phyloP scores from a whole-genome alignment of 1,140 invertebrate species.

The Mercenaria mercenaria region DNA sequence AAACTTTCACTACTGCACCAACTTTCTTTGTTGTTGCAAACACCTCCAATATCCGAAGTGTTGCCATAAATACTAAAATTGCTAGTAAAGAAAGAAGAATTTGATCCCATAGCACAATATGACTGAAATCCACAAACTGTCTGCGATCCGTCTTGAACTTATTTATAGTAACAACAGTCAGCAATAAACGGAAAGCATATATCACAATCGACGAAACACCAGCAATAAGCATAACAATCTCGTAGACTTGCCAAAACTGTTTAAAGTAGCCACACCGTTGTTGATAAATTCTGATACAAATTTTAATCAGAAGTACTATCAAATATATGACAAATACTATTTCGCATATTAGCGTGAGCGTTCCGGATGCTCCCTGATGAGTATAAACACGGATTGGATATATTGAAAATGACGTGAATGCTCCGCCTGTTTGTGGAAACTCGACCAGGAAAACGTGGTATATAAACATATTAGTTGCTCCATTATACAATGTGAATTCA shows the following conservation, averaged over 20 bases:
- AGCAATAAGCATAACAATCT: constrained; percentile 39
- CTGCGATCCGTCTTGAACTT: constrained; percentile 53
- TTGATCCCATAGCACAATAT: constrained; percentile 71
- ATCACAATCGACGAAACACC: constrained; percentile 10
- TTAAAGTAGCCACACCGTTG: constrained; percentile 55
- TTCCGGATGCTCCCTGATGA: constrained; percentile 33
- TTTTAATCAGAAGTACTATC: constrained; percentile 35
- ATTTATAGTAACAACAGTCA: constrained; percentile 32
- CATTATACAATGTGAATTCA: constrained; percentile 87
- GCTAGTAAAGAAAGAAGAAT: constrained; percentile 45
- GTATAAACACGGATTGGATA: constrained; percentile 55
- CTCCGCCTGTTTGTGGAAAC: constrained; percentile 85
- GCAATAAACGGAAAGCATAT: constrained; percentile 29
- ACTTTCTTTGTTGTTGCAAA: constrained; percentile 65
- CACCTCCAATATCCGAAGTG: constrained; percentile 65
- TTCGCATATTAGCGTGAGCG: constrained; percentile 54
- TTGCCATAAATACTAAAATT: constrained; percentile 62
- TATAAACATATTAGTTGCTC: constrained; percentile 75
- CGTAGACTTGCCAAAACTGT: constrained; percentile 67
- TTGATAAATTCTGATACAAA: constrained; percentile 35
- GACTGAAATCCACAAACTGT: constrained; percentile 69
- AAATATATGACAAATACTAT: constrained; percentile 54
- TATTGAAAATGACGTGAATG: constrained; percentile 54
- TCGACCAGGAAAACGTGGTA: constrained; percentile 77
- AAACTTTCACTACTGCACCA: constrained; percentile 45